Evolutionary conservation across 2,888 invertebrate species (phyloP).

Genomic region (Volucella zonaria): DNA sequence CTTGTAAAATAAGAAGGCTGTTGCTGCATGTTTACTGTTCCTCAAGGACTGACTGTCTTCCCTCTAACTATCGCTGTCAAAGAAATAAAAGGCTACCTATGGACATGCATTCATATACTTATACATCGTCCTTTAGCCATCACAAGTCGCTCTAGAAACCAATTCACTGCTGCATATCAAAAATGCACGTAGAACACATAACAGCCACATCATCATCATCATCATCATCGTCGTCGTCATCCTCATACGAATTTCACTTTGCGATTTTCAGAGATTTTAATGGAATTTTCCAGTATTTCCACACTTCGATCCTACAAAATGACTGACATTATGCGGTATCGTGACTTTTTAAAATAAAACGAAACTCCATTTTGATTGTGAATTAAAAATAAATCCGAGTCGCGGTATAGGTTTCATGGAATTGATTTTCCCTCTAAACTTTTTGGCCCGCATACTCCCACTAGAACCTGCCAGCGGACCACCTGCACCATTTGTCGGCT

Average conservation of each 20-base stretch:
- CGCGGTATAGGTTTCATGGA: slow-evolving; percentile 59
- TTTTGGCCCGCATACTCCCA: slow-evolving; percentile 14
- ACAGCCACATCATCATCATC: slow-evolving; percentile 8
- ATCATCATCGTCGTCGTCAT: background rate
- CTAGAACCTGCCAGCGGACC: background rate
- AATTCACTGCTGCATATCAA: background rate
- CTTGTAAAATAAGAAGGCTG: too few species aligned
- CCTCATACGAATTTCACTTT: background rate
- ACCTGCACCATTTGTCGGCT: background rate
- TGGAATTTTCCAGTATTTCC: slow-evolving; percentile 49
- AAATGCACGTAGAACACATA: slow-evolving; percentile 18
- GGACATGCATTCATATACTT: too few species aligned
- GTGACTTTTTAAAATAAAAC: slow-evolving; percentile 71
- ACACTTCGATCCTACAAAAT: slow-evolving; percentile 53
- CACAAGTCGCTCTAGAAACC: background rate
- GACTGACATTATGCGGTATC: slow-evolving; percentile 71
- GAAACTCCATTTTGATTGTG: slow-evolving; percentile 70
- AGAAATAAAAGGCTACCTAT: too few species aligned
- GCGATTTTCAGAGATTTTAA: slow-evolving; percentile 24
- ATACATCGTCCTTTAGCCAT: too few species aligned
- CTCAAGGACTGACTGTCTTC: too few species aligned
- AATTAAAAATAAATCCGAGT: slow-evolving; percentile 68
- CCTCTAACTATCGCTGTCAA: too few species aligned
- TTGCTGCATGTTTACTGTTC: too few species aligned
- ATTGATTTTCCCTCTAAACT: slow-evolving; percentile 64